Evolutionary conservation across 2,797 vertebrate species (phyloP).

Genomic region (Micromesistius poutassou): DNA sequence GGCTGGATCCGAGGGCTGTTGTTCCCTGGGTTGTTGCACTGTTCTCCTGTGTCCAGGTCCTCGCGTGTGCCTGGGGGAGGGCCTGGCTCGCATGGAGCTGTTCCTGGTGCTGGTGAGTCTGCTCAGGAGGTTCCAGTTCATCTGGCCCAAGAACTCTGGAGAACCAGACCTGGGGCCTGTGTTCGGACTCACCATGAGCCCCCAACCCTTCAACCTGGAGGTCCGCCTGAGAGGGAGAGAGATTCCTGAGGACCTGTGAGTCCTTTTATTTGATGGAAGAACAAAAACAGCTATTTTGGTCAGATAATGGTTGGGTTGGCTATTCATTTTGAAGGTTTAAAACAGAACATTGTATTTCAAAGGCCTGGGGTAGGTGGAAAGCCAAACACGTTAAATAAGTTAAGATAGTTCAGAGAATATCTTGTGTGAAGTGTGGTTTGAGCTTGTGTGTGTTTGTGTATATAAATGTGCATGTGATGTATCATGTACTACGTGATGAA

Average conservation of each 20-base stretch:
- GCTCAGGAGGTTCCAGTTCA: constrained; percentile 65
- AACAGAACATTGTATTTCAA: too few relatives aligned
- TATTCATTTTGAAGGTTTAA: too few relatives aligned
- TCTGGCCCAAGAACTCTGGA: constrained; percentile 68
- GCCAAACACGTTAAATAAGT: too few relatives aligned
- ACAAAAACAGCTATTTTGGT: too few relatives aligned
- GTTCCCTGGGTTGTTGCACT: background rate
- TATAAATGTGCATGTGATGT: too few relatives aligned
- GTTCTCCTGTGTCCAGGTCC: constrained; percentile 48
- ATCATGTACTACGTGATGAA: too few relatives aligned
- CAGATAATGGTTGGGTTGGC: background rate
- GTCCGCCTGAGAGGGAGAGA: background rate
- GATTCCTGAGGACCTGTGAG: background rate
- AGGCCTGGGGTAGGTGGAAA: too few relatives aligned
- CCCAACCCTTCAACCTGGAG: constrained; percentile 2
- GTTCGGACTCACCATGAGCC: background rate
- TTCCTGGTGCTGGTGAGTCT: constrained; percentile 68
- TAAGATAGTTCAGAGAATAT: too few relatives aligned
- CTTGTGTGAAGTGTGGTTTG: too few relatives aligned
- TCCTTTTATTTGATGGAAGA: background rate
- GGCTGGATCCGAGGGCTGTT: background rate
- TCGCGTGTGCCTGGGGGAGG: constrained; percentile 69
- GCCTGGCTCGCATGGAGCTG: constrained; percentile 75
- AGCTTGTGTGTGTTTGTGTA: too few relatives aligned
- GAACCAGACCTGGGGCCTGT: constrained; percentile 59